A percentile compares a stretch with the other conserved stretches of the same genome.
Conservation (phyloP, 2,888 invertebrate species). For the Tachina grossa region DNA sequence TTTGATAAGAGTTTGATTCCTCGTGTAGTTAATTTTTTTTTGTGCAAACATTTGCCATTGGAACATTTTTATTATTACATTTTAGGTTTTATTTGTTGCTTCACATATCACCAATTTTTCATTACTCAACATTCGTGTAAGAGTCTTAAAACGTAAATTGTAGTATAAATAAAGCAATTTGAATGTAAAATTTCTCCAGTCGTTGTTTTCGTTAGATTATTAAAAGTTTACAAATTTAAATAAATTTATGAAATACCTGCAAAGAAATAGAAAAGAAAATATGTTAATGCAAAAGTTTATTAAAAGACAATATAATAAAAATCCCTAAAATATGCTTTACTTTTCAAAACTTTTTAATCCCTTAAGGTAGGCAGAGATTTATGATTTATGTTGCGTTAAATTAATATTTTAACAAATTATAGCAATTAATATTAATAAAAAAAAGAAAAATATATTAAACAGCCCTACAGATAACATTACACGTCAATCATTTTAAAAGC, state of each 20-base stretch:
- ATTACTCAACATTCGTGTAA: conserved; percentile 64
- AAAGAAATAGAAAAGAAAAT: conserved; percentile 36
- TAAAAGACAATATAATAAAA: not conserved
- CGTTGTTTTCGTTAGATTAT: conserved; percentile 15
- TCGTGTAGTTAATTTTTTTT: conserved; percentile 21
- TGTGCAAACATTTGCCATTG: not conserved
- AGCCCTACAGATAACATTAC: too few relatives aligned
- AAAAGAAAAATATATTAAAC: too few relatives aligned
- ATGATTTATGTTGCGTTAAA: not conserved
- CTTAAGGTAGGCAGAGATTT: conserved; percentile 15
- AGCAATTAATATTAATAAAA: not conserved
- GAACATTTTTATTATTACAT: not conserved
- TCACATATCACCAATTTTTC: conserved; percentile 68
- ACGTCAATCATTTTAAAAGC: conserved; percentile 4
- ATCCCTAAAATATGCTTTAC: conserved; percentile 5
- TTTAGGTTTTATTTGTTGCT: conserved; percentile 67
- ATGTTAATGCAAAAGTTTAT: not conserved
- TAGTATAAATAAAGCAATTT: conserved; percentile 27
- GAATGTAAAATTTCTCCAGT: not conserved
- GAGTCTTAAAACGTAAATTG: conserved; percentile 7
- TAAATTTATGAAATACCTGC: conserved; percentile 51
- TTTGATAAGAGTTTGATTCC: conserved; percentile 11
- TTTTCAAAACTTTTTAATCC: not conserved
- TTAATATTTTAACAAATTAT: not conserved
- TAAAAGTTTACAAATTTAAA: not conserved